Conservation (phyloP, 2,888 invertebrate species). For the Zaprionus obscuricornis region DNA sequence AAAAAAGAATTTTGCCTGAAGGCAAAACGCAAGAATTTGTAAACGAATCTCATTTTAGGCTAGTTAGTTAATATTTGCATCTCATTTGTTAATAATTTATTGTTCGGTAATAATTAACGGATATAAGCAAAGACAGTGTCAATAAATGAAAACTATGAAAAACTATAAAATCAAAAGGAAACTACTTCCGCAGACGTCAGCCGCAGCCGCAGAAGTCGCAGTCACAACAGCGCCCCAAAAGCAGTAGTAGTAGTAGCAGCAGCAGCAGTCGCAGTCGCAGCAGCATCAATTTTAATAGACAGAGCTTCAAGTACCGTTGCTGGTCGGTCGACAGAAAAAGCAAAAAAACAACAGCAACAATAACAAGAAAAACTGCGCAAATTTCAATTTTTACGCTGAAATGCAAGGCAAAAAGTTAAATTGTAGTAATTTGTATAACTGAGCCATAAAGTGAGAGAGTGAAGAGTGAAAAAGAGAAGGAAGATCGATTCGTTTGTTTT, state of each 20-base stretch:
- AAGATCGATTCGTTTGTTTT: constrained; percentile 20
- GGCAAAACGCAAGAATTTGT: constrained; percentile 50
- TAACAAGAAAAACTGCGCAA: constrained; percentile 3
- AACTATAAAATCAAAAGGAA: constrained; percentile 60
- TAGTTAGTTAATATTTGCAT: constrained; percentile 36
- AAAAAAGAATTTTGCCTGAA: constrained; percentile 35
- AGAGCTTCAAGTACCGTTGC: constrained; percentile 25
- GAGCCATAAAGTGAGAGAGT: constrained; percentile 9
- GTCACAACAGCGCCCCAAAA: constrained; percentile 11
- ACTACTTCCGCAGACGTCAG: constrained; percentile 68
- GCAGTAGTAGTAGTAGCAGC: constrained; percentile 14
- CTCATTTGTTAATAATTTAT: constrained; percentile 13
- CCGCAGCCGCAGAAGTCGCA: constrained; percentile 26
- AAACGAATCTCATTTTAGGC: constrained; percentile 59
- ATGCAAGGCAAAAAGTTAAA: constrained; percentile 48
- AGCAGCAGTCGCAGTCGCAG: constrained; percentile 5
- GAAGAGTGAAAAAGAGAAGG: not conserved
- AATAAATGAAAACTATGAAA: constrained; percentile 47
- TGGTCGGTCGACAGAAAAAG: constrained; percentile 1
- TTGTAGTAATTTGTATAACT: constrained; percentile 43
- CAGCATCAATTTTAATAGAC: constrained; percentile 29
- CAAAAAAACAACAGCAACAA: too few relatives aligned
- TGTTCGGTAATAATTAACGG: constrained; percentile 3
- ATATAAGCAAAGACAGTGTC: constrained; percentile 21
- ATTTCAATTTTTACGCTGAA: constrained; percentile 18